Evolutionary conservation across 1,140 invertebrate genomes (phyloP), one percentile per base, ranked within the genome.

Genomic region (Drosophila ficusphila): DNA sequence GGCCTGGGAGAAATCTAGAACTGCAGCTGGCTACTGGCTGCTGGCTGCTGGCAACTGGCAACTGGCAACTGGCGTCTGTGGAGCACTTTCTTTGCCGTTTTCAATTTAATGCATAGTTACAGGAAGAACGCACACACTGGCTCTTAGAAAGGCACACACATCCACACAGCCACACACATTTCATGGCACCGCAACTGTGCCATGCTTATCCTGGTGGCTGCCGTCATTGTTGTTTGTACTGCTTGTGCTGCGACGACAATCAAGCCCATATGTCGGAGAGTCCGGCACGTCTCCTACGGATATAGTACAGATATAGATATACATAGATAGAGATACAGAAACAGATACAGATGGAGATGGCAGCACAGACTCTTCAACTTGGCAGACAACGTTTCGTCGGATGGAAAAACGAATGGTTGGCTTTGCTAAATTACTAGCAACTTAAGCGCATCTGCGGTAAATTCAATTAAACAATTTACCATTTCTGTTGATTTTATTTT

Each of bases 401-500:
- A 64, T 21, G 57, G 67, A 54, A 75, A 56, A 44, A 51, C 61
- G 71, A 60, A 65, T 62, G 58, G 65, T 61, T 88, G 60, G 77
- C 64, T 82, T 88, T 82, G 70, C 70, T 82, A 88, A 88, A 82
- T 88, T 88, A 88, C 74, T 78, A 73, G 65, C 60, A 88, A 89
- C 82, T 88, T 83, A 88, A 88, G 82, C 83, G 78, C 82, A 88
- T 78, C 82, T 88, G 82, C 78, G 82, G 82, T 88, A 72, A 88
- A 88, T 82, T 88, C 83, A 88, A 88, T 88, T 88, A 88, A 88
- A 77, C 83, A 88, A 88, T 88, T 88, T 88, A 75, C 77, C 69
- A 76, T 65, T 75, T 73, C 74, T 89, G 82, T 88, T 86, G 77
- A 88, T 82, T 86, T 88, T 88, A 54, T 88, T 77, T 79, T 67